A percentile compares a stretch with the other conserved stretches of the same genome.
These are phyloP conservation scores for Pseudochaenichthys georgianus DNA, from an alignment of 2,797 vertebrate species.

Conservation along the genomic window DNA sequence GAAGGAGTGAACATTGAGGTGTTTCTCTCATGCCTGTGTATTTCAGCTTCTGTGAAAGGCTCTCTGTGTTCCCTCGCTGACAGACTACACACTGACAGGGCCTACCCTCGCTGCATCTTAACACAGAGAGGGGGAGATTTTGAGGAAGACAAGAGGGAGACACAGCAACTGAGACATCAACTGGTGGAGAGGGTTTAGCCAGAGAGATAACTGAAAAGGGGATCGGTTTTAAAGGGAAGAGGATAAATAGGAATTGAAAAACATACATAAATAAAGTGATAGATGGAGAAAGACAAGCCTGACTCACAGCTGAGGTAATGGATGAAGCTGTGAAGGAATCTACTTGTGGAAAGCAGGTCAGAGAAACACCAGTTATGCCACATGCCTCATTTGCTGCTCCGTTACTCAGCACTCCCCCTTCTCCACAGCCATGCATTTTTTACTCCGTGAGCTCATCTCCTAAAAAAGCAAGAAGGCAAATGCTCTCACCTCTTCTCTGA, in stretches of 20 bases:
- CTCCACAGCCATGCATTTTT: slow-evolving; percentile 72
- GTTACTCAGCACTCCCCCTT: slow-evolving; percentile 47
- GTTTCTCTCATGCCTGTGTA: slow-evolving; percentile 52
- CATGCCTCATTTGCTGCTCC: slow-evolving; percentile 52
- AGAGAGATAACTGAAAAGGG: not conserved
- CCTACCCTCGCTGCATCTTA: slow-evolving; percentile 56
- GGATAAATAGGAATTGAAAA: not conserved
- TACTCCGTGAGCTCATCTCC: slow-evolving; percentile 66
- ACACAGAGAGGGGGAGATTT: slow-evolving; percentile 33
- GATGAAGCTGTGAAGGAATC: slow-evolving; percentile 18
- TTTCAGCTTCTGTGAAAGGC: slow-evolving; percentile 49
- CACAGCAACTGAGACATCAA: slow-evolving; percentile 31
- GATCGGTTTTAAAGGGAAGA: not conserved
- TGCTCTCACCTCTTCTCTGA: slow-evolving; percentile 46
- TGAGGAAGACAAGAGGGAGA: slow-evolving; percentile 30
- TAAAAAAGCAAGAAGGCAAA: slow-evolving; percentile 42
- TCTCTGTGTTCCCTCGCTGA: slow-evolving; percentile 53
- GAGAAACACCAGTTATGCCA: slow-evolving; percentile 48
- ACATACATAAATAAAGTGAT: not conserved
- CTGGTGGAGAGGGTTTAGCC: slow-evolving; percentile 10
- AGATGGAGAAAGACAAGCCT: slow-evolving; percentile 9
- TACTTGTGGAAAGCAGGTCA: slow-evolving; percentile 51
- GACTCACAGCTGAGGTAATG: slow-evolving; percentile 23
- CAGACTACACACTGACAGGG: slow-evolving; percentile 54
- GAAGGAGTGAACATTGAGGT: slow-evolving; percentile 45